These are phyloP conservation scores for Virgularia gustaviana DNA, from an alignment of 92 coral and sea anemone species.

Conservation along the genomic window DNA sequence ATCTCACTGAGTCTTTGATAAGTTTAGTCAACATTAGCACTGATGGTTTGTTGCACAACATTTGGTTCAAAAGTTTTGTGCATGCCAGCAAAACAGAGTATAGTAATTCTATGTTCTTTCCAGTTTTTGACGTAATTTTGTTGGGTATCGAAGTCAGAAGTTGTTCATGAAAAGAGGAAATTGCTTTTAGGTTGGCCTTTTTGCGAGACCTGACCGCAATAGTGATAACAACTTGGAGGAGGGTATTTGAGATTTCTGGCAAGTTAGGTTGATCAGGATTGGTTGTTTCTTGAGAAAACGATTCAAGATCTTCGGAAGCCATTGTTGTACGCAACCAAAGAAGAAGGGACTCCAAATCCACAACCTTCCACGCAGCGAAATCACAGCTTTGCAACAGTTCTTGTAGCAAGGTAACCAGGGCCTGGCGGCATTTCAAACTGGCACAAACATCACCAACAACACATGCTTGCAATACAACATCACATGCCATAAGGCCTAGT, in stretches of 20 bases:
- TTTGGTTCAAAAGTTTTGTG: constrained; percentile 7
- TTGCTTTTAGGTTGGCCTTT: not conserved
- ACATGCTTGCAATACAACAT: constrained; percentile 2
- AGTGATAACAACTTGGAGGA: not conserved
- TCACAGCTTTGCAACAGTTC: constrained; percentile 1
- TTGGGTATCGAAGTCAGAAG: not conserved
- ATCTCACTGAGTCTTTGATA: too few relatives aligned
- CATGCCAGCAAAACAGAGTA: not conserved
- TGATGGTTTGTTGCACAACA: not conserved
- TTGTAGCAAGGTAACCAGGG: constrained; percentile 12
- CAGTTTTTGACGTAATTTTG: not conserved
- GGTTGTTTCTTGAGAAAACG: not conserved
- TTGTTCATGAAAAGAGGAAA: constrained; percentile 4
- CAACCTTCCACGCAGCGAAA: constrained; percentile 22
- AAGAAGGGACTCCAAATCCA: constrained; percentile 19
- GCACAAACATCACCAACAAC: not conserved
- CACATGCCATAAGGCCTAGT: constrained; percentile 26
- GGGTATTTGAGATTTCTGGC: not conserved
- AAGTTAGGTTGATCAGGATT: not conserved
- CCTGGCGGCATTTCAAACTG: constrained; percentile 9
- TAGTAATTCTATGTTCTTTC: not conserved
- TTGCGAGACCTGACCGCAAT: not conserved
- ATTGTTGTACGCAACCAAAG: constrained; percentile 13
- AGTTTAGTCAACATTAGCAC: too few relatives aligned
- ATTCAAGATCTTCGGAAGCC: not conserved